Evolutionary conservation across 2,113 vertebrate species (phyloP), one percentile per base, ranked within the genome.

Genomic region (Nanorana parkeri): DNA sequence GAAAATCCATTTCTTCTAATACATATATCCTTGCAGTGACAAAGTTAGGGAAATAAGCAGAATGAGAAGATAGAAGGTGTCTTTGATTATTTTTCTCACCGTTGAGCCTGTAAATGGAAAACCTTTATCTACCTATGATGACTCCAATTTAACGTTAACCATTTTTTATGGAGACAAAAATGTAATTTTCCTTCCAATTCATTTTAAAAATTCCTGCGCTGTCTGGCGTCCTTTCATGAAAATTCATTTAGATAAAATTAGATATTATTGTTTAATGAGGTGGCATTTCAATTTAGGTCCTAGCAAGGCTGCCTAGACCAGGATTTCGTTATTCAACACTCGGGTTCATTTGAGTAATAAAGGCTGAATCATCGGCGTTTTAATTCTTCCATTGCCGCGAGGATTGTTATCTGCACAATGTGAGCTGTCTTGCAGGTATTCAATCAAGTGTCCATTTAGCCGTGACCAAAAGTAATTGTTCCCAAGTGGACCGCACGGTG

Each of bases 391-490:
- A 98, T 97, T 94, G 94, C 96, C 94, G 92, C 94, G 92, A 96
- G 96, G 95, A 99, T 97, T 98, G 97, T 99, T 98, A 99, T 98
- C 96, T 94, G 93, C 95, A 94, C 93, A 94, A 96, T 96, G 96
- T 96, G 96, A 96, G 95, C 96, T 96, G 95, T 96, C 95, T 94
- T 96, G 92, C 92, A 95, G 95, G 95, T 95, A 96, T 97, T 99
- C 96, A 99, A 99, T 99, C 97, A 99, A 97, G 96, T 97, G 97
- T 97, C 97, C 96, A 98, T 96, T 99, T 99, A 98, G 96, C 96
- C 95, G 94, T 97, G 96, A 97, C 97, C 93, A 94, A 95, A 95
- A 97, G 95, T 98, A 98, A 99, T 98, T 98, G 96, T 97, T 98
- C 97, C 96, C 96, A 95, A 98, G 97, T 96, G 96, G 95, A 95